Evolutionary conservation across 64 coral and sea anemone species (phyloP).

Genomic region (Actinia tenebrosa): DNA sequence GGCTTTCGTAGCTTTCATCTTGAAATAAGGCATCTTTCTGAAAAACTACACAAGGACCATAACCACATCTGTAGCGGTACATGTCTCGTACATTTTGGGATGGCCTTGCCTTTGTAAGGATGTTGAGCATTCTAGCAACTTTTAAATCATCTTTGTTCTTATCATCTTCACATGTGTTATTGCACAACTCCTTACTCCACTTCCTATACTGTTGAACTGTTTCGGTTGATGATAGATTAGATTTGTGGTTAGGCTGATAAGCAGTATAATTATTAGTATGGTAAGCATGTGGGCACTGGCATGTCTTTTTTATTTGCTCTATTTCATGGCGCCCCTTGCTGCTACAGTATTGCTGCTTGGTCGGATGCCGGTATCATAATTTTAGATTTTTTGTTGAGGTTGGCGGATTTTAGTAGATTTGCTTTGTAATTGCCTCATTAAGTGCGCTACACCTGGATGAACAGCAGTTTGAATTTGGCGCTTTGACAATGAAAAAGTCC

Average conservation of each 20-base stretch:
- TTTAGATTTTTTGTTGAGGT: no score
- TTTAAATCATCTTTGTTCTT: conserved; percentile 33
- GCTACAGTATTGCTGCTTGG: conserved; percentile 31
- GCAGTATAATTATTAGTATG: conserved; percentile 55
- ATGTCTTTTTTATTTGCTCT: conserved; percentile 69
- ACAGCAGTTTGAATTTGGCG: no score
- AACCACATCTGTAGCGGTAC: conserved; percentile 67
- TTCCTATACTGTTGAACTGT: conserved; percentile 25
- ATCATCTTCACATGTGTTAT: background rate
- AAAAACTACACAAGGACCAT: conserved; percentile 51
- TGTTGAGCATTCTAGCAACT: conserved; percentile 45
- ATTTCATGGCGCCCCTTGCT: conserved; percentile 52
- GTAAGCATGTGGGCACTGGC: conserved; percentile 59
- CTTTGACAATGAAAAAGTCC: no score
- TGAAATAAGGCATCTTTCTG: conserved; percentile 56
- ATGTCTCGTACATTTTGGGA: conserved; percentile 61
- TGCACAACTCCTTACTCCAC: conserved; percentile 17
- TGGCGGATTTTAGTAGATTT: no score
- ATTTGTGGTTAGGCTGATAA: conserved; percentile 55
- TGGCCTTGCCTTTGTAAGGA: conserved; percentile 52
- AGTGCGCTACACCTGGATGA: no score
- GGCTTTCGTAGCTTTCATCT: background rate
- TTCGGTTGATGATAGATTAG: conserved; percentile 23
- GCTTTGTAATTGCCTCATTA: no score
- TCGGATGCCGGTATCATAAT: conserved; percentile 39